Evolutionary conservation across 2,797 vertebrate genomes (phyloP).

Genomic region (Nothura maculosa): DNA sequence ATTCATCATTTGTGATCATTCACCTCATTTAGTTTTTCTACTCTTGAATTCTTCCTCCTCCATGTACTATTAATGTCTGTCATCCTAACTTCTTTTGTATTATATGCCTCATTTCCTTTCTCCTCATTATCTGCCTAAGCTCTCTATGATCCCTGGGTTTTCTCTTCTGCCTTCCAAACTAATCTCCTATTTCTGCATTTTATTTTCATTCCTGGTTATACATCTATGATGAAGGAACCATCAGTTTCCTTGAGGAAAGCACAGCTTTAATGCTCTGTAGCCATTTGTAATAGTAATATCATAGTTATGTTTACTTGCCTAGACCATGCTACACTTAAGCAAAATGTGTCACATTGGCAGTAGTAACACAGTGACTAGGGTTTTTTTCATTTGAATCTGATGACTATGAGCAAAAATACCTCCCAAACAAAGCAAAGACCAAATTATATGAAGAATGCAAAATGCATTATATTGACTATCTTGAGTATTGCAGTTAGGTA

Average conservation of each 20-base stretch:
- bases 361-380: background rate
- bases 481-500: background rate
- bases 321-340: background rate
- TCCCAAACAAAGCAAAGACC: background rate
- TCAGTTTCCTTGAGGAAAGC: background rate
- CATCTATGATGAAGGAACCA: background rate
- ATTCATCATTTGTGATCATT: background rate
- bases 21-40: background rate
- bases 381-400: background rate
- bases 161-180: background rate
- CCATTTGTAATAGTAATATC: background rate
- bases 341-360: background rate
- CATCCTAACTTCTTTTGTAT: background rate
- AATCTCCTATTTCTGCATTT: background rate
- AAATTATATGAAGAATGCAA: background rate
- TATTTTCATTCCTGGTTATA: background rate
- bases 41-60: background rate
- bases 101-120: background rate
- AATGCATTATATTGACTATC: background rate
- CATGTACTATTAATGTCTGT: background rate
- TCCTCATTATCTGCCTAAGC: background rate
- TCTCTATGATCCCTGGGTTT: background rate
- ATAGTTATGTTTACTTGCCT: background rate
- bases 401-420: background rate
- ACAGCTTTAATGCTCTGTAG: background rate